Evolutionary conservation across 2,888 invertebrate genomes (phyloP).

Genomic region (Philopedon plagiatum): DNA sequence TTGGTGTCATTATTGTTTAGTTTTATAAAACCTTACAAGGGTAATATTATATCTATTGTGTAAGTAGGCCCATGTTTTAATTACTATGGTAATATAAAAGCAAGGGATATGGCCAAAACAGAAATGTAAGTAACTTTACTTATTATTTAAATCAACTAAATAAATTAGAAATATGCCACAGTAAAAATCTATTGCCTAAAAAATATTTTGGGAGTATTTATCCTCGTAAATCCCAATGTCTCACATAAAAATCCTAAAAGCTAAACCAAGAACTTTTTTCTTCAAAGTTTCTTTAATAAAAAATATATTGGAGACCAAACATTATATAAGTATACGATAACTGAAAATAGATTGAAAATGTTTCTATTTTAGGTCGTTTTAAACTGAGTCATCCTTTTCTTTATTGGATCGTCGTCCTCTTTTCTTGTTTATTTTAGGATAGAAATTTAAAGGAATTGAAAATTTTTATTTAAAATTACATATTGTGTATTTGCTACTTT

Average conservation of each 20-base stretch:
- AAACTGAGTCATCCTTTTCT: constrained; percentile 3
- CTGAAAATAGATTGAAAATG: constrained; percentile 11
- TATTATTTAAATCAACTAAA: too few species aligned
- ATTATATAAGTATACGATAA: constrained; percentile 8
- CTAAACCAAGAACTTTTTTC: constrained; percentile 2
- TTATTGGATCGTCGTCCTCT: constrained; percentile 4
- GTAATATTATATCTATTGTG: too few species aligned
- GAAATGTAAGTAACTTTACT: too few species aligned
- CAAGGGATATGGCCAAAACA: too few species aligned
- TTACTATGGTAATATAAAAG: too few species aligned
- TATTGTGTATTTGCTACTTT: too few species aligned
- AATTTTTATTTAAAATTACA: neutral
- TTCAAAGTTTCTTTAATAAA: constrained; percentile 2
- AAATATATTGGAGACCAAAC: constrained; percentile 14
- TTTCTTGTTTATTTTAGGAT: neutral
- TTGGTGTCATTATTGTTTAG: too few species aligned
- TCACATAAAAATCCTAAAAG: neutral
- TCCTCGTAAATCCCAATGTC: constrained; percentile 14
- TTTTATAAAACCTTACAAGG: too few species aligned
- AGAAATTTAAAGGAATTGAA: neutral
- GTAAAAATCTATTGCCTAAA: constrained; percentile 1
- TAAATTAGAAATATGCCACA: too few species aligned
- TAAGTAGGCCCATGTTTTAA: too few species aligned
- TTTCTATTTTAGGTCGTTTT: constrained; percentile 15
- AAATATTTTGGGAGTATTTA: constrained; percentile 8